Percentiles rank a stretch among this genome's conserved stretches.
phyloP scores from a whole-genome alignment of 92 coral and sea anemone species.

The Scolanthus callimorphus region DNA sequence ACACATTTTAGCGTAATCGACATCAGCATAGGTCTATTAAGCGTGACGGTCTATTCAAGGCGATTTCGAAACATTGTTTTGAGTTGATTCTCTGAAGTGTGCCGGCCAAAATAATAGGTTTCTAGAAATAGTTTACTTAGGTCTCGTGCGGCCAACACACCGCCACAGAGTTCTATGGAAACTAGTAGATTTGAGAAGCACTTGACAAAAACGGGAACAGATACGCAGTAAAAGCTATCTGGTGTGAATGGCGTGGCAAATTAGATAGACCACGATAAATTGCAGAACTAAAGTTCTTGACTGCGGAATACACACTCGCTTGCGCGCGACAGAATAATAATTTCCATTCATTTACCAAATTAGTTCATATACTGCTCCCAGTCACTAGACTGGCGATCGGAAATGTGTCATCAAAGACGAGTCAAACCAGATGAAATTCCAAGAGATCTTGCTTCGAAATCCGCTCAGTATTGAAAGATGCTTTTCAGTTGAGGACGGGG shows the following conservation, averaged over 20 bases:
- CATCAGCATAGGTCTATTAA: conserved; percentile 1
- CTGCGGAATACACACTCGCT: conserved; percentile 8
- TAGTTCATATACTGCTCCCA: not conserved
- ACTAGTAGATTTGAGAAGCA: too few species aligned
- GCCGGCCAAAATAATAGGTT: not conserved
- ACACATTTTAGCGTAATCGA: conserved; percentile 23
- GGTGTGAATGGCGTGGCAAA: not conserved
- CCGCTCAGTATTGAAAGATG: conserved; percentile 28
- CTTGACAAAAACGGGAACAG: conserved; percentile 1
- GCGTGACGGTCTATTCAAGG: not conserved
- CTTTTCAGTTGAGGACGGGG: conserved; percentile 22
- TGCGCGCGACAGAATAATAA: conserved; percentile 10
- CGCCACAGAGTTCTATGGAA: too few species aligned
- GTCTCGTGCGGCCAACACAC: not conserved
- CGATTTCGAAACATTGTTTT: not conserved
- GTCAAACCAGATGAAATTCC: conserved; percentile 20
- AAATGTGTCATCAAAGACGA: not conserved
- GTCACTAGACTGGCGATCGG: not conserved
- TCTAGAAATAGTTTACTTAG: not conserved
- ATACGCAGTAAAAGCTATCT: not conserved
- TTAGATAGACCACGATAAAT: not conserved
- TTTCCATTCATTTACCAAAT: conserved; percentile 22
- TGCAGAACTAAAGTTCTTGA: conserved; percentile 1
- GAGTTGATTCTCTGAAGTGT: not conserved
- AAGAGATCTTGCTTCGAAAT: not conserved